phyloP scores from a whole-genome alignment of 2,888 invertebrate species.

The Meganola albula region DNA sequence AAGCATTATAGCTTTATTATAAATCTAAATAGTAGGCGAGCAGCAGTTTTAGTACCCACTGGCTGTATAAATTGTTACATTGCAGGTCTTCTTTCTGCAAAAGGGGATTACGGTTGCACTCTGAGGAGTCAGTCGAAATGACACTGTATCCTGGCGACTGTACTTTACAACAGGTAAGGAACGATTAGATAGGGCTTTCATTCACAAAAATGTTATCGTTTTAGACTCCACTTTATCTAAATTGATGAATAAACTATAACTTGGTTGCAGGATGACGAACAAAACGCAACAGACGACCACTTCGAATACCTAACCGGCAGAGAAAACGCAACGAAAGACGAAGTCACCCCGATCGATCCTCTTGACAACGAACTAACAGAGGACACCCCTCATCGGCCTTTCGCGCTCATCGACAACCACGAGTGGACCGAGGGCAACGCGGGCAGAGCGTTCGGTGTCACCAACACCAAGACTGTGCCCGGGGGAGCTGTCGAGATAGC shows the following conservation, averaged over 20 bases:
- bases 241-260: too few relatives aligned
- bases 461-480: constrained; percentile 65
- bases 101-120: constrained; percentile 83
- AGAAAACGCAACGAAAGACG: constrained; percentile 45
- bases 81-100: constrained; percentile 88
- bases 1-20: constrained; percentile 28
- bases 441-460: constrained; percentile 80
- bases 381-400: constrained; percentile 50
- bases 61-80: constrained; percentile 12
- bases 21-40: not conserved
- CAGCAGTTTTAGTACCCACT: not conserved
- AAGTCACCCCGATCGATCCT: constrained; percentile 39
- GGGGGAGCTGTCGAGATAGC: constrained; percentile 80
- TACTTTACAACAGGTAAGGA: constrained; percentile 77
- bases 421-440: constrained; percentile 76
- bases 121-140: constrained; percentile 84
- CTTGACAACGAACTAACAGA: constrained; percentile 66
- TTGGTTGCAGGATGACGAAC: constrained; percentile 39
- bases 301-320: constrained; percentile 34
- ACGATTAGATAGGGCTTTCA: not conserved
- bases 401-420: constrained; percentile 63
- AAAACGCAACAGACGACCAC: constrained; percentile 34
- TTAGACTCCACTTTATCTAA: not conserved
- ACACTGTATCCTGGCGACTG: constrained; percentile 89
- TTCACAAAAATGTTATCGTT: constrained; percentile 1